Evolutionary conservation across 2,113 vertebrate species (phyloP), one percentile per base, ranked within the genome.

Genomic region (Parus major): DNA sequence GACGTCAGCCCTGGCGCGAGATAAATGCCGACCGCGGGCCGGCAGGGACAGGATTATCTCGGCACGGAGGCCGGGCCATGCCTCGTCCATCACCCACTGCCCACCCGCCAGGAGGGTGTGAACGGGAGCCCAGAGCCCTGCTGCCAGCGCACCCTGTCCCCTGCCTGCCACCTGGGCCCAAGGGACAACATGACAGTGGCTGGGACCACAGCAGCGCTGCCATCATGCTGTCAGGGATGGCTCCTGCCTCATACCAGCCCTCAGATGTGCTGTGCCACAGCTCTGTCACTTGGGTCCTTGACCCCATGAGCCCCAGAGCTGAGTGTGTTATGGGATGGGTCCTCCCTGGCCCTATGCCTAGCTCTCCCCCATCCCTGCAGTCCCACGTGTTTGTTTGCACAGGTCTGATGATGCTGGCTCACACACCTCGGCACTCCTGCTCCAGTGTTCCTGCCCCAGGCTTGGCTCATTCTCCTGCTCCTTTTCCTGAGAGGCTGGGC

Each of bases 291-390:
- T 0, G 1, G 19, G 8, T 29, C 56, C 28, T 50, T 1, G 4
- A 36, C 5, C 14, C 15, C 31, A 1, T 3, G 57, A 86, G 57
- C 57, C 22, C 46, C 53, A 68, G 69, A 23, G 36, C 33, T 3
- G 5, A 12, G 55, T 23, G 42, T 82, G n/a, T 28, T 7, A 4
- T 0, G 0, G 42, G 66, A 21, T 0, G 0, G 36, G 12, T n/a
- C n/a, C 13, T 91, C 29, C 33, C 49, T 22, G 6, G 33, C 17
- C 29, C 24, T 33, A 7, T 83, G 52, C 53, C 52, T 1, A 1
- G 31, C 61, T 88, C 9, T 57, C 7, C 72, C 20, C n/a, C 3
- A 1, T 42, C 57, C 10, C 35, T 5, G n/a, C 7, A 1, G 39
- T 29, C 20, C 42, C 0, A 0, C 0, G 14, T 35, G 73, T 95